phyloP scores from a whole-genome alignment of 1,140 invertebrate species.

The Acarapis woodi region DNA sequence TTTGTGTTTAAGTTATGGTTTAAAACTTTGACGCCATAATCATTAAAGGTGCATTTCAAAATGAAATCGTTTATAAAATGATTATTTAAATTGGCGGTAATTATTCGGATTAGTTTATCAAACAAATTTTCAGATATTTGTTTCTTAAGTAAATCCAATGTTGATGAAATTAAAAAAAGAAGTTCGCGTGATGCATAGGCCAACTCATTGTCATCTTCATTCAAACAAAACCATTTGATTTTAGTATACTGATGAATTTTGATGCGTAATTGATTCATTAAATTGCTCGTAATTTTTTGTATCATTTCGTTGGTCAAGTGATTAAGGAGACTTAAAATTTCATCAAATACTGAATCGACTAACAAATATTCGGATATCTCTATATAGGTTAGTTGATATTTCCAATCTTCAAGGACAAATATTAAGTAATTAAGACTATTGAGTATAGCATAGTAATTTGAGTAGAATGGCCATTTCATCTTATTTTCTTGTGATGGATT shows the following conservation, averaged over 20 bases:
- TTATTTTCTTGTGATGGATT: constrained; percentile 18
- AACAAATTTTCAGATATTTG: constrained; percentile 4
- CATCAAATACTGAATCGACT: constrained; percentile 2
- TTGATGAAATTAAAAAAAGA: constrained; percentile 4
- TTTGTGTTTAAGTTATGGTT: no score
- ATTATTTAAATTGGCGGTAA: constrained; percentile 4
- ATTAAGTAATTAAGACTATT: constrained; percentile 54
- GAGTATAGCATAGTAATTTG: constrained; percentile 33
- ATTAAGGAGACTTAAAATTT: not conserved
- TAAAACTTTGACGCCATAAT: constrained; percentile 5
- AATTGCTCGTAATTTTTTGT: constrained; percentile 1
- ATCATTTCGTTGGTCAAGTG: constrained; percentile 6
- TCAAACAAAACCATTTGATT: constrained; percentile 4
- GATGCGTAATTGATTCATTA: constrained; percentile 1
- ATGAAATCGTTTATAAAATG: constrained; percentile 4
- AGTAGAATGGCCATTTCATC: constrained; percentile 25
- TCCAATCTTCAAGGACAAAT: constrained; percentile 53
- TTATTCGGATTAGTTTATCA: not conserved
- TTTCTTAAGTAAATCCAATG: constrained; percentile 1
- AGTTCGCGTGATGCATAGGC: constrained; percentile 1
- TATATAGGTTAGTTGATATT: constrained; percentile 19
- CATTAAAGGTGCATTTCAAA: constrained; percentile 5
- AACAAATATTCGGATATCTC: constrained; percentile 2
- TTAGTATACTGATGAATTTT: constrained; percentile 2
- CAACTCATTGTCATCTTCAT: not conserved